Base-by-base conservation (phyloP, 1,140 invertebrate species). In the Vanessa tameamea region DNA sequence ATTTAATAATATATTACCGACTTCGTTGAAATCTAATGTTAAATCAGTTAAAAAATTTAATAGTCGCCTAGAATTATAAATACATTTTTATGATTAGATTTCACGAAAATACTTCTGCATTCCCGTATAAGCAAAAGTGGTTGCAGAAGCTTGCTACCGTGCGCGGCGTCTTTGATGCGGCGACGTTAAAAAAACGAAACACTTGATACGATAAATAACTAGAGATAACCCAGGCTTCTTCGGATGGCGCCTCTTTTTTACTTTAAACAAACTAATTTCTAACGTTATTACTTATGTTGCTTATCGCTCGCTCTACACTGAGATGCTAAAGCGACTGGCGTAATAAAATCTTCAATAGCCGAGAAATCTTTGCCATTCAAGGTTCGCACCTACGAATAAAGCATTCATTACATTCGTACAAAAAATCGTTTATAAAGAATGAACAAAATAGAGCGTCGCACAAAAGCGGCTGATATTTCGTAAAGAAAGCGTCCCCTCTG, bases 191-290 rank as follows among this genome's bases (percentile, higher is more conserved):
- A 78, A 82, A 85, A 86, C 79, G 80, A 83, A 84, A 83, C 82
- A 87, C 90, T 91, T 87, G 82, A 91, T 90, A 88, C 84, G 87
- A 92, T 87, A 92, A 91, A 91, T 91, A 90, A 89, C 87, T 73
- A 81, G 72, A 90, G 88, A 92, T 92, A 91, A 87, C 85, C 59
- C 72, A 68, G 69, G 78, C 77, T 79, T 72, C 74, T 69, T 63
- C 68, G 66, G 69, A 72, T 74, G 88, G 87, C 86, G 87, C 84
- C 84, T 81, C 74, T 77, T 86, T 89, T 86, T 88, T 88, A 78
- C 72, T 75, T 81, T 80, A 81, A 78, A 78, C 70, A 81, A 82
- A 82, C 82, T 87, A 85, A 87, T 83, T 87, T 83, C 81, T 75
- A 69, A 69, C 48, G 72, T 66, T 43, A 37, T 59, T 63, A 43